phyloP scores from a whole-genome alignment of 2,113 vertebrate genomes.

The Saguinus midas region DNA sequence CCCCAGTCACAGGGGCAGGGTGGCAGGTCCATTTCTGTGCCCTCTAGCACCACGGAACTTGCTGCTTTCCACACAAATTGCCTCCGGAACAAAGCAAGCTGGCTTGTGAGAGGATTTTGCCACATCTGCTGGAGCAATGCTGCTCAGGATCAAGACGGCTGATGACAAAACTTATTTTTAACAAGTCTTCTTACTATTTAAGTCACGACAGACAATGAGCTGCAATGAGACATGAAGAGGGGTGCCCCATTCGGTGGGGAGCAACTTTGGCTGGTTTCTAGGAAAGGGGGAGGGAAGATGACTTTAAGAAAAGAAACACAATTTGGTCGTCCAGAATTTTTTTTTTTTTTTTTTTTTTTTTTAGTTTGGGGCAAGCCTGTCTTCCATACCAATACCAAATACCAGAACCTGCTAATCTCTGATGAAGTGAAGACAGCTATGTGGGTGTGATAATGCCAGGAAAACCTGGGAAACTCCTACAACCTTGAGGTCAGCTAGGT shows the following conservation, averaged over 20 bases:
- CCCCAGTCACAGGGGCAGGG: background rate
- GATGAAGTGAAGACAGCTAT: background rate
- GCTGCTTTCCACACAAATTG: background rate
- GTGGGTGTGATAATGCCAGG: background rate
- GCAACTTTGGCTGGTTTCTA: background rate
- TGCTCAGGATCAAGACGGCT: conserved; percentile 26
- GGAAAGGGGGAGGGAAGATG: background rate
- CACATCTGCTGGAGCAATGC: background rate
- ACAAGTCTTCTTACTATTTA: conserved; percentile 36
- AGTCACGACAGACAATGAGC: background rate
- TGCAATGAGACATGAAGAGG: background rate
- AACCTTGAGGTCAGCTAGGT: background rate
- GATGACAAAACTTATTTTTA: conserved; percentile 27
- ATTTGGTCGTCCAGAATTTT: background rate
- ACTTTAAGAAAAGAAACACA: background rate
- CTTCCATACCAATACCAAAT: background rate
- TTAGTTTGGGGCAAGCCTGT: background rate
- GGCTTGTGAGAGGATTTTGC: background rate
- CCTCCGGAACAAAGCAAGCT: background rate
- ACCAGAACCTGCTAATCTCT: background rate
- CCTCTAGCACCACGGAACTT: background rate
- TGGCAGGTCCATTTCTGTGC: background rate
- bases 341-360: background rate
- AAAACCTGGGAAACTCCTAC: background rate
- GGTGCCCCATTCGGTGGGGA: background rate